phyloP scores from a whole-genome alignment of 1,140 invertebrate genomes.

The Diplogasteroides magnus region DNA sequence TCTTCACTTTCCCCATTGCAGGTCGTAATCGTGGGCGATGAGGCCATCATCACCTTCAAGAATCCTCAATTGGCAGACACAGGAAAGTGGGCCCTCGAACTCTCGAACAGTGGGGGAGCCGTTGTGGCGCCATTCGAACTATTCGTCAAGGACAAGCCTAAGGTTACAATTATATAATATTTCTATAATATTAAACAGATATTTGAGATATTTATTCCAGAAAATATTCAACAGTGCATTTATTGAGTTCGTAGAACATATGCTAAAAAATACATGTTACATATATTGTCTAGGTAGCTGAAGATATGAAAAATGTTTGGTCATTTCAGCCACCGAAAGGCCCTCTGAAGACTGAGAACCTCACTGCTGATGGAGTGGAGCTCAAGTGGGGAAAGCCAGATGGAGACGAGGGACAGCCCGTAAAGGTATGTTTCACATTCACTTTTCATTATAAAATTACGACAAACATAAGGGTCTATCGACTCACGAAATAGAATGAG shows the following conservation, averaged over 20 bases:
- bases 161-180: constrained; percentile 14
- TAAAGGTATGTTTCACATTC: too few species aligned
- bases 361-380: constrained; percentile 73
- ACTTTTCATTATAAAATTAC: too few species aligned
- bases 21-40: constrained; percentile 52
- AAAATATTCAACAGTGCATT: constrained; percentile 63
- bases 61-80: constrained; percentile 48
- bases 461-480: too few species aligned
- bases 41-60: constrained; percentile 54
- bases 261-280: too few species aligned
- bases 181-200: constrained; percentile 25
- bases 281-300: too few species aligned
- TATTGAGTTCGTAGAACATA: too few species aligned
- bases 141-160: constrained; percentile 49
- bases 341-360: constrained; percentile 78
- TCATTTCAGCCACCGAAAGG: constrained; percentile 68
- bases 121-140: constrained; percentile 52
- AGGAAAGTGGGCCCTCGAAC: constrained; percentile 52
- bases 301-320: too few species aligned
- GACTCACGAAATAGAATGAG: too few species aligned
- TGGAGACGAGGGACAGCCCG: constrained; percentile 82
- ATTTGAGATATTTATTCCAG: constrained; percentile 4
- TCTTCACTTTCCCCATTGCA: constrained; percentile 9
- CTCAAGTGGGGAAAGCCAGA: constrained; percentile 76
- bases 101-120: constrained; percentile 48